phyloP scores from a whole-genome alignment of 2,888 invertebrate genomes.

The Chymomyza caudatula region DNA sequence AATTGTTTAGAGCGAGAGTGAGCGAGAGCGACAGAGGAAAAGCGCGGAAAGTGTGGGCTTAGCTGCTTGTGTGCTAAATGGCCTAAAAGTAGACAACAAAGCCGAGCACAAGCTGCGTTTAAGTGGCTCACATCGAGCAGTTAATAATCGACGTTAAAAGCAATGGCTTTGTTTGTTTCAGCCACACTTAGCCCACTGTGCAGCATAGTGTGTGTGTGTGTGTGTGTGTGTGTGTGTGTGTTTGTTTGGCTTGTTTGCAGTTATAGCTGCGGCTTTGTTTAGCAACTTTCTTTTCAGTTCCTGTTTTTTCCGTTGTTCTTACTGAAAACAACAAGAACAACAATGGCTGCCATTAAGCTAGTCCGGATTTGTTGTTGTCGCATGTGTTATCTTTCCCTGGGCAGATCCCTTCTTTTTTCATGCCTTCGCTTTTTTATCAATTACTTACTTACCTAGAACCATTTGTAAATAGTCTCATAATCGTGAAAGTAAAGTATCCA shows the following conservation, averaged over 20 bases:
- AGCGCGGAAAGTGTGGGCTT: not conserved
- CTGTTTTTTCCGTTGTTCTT: conserved; percentile 1
- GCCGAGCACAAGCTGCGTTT: conserved; percentile 38
- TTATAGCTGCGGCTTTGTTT: not conserved
- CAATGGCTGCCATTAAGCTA: not conserved
- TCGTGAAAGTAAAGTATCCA: conserved; percentile 33
- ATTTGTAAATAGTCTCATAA: conserved; percentile 11
- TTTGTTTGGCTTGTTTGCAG: conserved; percentile 24
- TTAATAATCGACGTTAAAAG: conserved; percentile 62
- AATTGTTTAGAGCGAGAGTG: too few relatives aligned
- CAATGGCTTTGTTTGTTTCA: conserved; percentile 43
- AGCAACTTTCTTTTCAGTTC: not conserved
- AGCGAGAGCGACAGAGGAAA: too few relatives aligned
- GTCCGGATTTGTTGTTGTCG: conserved; percentile 21
- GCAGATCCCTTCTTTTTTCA: conserved; percentile 3
- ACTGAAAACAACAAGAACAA: not conserved
- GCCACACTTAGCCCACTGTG: not conserved
- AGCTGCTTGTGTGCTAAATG: conserved; percentile 48
- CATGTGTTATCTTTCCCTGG: conserved; percentile 1
- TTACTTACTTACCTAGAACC: conserved; percentile 25
- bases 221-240: conserved; percentile 1
- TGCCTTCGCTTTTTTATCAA: not conserved
- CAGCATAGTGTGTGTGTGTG: conserved; percentile 8
- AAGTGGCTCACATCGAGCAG: conserved; percentile 47
- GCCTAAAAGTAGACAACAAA: conserved; percentile 60